These are phyloP conservation scores for Phaedon cochleariae DNA, from an alignment of 2,888 invertebrate genomes.

Conservation along the genomic window DNA sequence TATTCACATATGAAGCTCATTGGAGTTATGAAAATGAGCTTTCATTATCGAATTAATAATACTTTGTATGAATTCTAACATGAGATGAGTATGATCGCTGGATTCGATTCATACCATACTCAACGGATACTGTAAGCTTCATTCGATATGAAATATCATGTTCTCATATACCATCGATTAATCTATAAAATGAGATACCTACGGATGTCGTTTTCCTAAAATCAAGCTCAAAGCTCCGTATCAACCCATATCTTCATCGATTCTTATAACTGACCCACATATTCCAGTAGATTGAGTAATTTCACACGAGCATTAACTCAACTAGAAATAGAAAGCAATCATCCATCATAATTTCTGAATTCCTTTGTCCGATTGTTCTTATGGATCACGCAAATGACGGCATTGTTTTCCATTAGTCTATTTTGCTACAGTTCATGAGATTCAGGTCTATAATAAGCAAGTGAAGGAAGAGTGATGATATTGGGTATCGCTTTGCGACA, in stretches of 20 bases:
- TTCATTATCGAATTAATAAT: no score
- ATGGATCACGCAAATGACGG: slow-evolving; percentile 41
- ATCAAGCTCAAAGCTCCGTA: no score
- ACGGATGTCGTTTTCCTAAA: no score
- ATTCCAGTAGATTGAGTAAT: slow-evolving; percentile 35
- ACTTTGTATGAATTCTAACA: no score
- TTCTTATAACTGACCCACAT: slow-evolving; percentile 37
- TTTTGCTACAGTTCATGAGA: background rate
- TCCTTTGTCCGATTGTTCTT: slow-evolving; percentile 41
- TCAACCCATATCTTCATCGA: slow-evolving; percentile 34
- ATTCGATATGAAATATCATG: no score
- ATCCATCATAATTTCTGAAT: slow-evolving; percentile 50
- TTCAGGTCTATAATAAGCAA: background rate
- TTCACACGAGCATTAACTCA: slow-evolving; percentile 43
- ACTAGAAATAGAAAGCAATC: slow-evolving; percentile 42
- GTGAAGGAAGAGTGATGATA: background rate
- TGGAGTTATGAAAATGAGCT: no score
- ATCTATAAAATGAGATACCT: no score
- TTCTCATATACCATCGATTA: no score
- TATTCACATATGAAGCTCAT: no score
- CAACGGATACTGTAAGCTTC: no score
- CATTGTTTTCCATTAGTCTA: slow-evolving; percentile 18
- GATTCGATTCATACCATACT: no score
- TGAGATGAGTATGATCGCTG: no score
- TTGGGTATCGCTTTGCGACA: background rate